These are phyloP conservation scores for Cantharis flavilabris DNA, from an alignment of 2,888 invertebrate genomes.

Conservation along the genomic window DNA sequence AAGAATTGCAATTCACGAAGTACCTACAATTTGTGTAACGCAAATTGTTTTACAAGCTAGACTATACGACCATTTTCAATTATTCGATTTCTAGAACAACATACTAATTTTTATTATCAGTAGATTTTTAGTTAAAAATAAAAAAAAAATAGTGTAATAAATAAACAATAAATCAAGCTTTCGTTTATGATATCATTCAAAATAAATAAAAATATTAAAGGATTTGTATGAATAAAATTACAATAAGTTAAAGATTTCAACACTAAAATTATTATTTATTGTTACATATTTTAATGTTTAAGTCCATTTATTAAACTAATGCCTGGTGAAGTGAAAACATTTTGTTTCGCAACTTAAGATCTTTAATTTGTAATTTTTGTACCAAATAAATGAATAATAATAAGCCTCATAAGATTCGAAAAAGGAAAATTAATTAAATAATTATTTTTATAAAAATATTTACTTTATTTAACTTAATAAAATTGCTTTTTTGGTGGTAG, in stretches of 20 bases:
- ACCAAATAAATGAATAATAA: background rate
- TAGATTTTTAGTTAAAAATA: background rate
- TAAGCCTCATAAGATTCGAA: background rate
- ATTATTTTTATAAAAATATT: background rate
- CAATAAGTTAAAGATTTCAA: background rate
- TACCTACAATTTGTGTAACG: background rate
- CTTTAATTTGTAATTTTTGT: background rate
- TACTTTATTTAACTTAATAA: background rate
- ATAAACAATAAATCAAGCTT: background rate
- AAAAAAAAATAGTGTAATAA: background rate
- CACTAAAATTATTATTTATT: background rate
- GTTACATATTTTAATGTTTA: background rate
- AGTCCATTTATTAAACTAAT: background rate
- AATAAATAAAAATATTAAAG: background rate
- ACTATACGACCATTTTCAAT: background rate
- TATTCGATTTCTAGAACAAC: background rate
- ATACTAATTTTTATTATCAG: background rate
- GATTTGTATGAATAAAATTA: background rate
- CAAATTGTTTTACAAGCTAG: background rate
- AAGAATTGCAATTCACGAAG: background rate
- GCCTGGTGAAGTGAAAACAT: background rate
- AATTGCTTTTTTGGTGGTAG: background rate
- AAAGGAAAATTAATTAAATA: background rate
- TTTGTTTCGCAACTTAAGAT: background rate
- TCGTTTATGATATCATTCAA: background rate